Percentiles rank a stretch among this genome's conserved stretches.
phyloP scores from a whole-genome alignment of 2,888 invertebrate species.

The Syritta pipiens region DNA sequence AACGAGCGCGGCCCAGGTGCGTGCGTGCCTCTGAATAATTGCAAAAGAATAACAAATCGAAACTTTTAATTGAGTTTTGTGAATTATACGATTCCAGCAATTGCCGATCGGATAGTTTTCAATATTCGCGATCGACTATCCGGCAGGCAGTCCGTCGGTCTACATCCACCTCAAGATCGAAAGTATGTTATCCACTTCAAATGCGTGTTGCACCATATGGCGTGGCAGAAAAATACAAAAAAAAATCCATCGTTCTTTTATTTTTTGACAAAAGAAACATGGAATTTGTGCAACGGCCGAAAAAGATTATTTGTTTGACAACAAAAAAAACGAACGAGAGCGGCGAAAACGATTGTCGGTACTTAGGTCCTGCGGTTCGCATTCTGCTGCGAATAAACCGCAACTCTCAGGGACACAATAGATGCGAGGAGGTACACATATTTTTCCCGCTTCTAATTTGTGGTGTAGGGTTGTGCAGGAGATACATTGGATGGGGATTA shows the following conservation, averaged over 20 bases:
- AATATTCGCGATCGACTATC: conserved; percentile 42
- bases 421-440: conserved; percentile 19
- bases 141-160: not conserved
- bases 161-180: conserved; percentile 46
- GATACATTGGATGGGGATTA: conserved; percentile 47
- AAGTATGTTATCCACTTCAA: conserved; percentile 69
- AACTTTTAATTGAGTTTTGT: conserved; percentile 69
- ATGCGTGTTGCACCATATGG: conserved; percentile 67
- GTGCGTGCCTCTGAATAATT: conserved; percentile 68
- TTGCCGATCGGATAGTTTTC: conserved; percentile 64
- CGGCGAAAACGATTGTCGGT: conserved; percentile 35
- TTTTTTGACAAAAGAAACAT: conserved; percentile 42
- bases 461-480: conserved; percentile 43
- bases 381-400: conserved; percentile 56
- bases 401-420: conserved; percentile 53
- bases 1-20: conserved; percentile 45
- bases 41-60: conserved; percentile 68
- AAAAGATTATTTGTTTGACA: conserved; percentile 63
- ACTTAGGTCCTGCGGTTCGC: conserved; percentile 48
- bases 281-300: conserved; percentile 63
- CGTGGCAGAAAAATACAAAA: conserved; percentile 8
- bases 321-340: conserved; percentile 6
- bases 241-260: not conserved
- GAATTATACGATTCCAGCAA: conserved; percentile 67
- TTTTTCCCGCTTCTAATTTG: conserved; percentile 27